Conservation (phyloP, 2,888 invertebrate species). For the Mythimna albipuncta region DNA sequence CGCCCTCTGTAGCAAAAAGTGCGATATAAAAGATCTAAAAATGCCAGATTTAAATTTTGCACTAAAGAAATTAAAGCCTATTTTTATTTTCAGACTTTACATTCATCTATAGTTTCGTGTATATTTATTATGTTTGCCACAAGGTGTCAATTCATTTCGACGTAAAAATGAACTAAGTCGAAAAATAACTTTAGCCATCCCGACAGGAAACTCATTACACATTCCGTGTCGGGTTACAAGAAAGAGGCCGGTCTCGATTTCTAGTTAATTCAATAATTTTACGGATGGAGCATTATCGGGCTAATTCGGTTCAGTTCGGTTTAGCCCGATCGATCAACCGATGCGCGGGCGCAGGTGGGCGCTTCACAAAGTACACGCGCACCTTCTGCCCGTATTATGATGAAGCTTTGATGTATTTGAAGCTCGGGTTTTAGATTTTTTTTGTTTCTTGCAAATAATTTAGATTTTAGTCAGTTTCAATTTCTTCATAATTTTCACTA, state of each 20-base stretch:
- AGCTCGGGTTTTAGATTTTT: slow-evolving; percentile 2
- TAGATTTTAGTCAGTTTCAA: too few species aligned
- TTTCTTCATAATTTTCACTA: not conserved
- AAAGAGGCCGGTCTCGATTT: slow-evolving; percentile 80
- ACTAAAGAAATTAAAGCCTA: not conserved
- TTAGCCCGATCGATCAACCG: slow-evolving; percentile 79
- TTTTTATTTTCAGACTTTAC: too few species aligned
- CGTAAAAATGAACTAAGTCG: slow-evolving; percentile 12
- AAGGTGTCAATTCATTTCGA: slow-evolving; percentile 30
- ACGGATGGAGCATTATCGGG: slow-evolving; percentile 77
- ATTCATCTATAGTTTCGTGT: too few species aligned
- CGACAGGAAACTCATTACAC: slow-evolving; percentile 77
- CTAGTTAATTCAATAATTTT: slow-evolving; percentile 84
- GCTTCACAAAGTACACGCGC: slow-evolving; percentile 56
- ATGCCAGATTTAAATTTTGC: too few species aligned
- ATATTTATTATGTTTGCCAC: not conserved
- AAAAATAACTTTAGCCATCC: slow-evolving; percentile 35
- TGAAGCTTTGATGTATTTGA: slow-evolving; percentile 52
- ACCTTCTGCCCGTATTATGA: slow-evolving; percentile 65
- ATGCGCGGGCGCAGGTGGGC: slow-evolving; percentile 81
- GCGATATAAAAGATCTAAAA: too few species aligned
- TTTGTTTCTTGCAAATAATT: not conserved
- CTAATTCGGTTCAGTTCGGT: slow-evolving; percentile 78
- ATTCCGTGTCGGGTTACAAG: slow-evolving; percentile 79
- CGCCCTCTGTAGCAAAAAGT: too few species aligned